Evolutionary conservation across 2,888 invertebrate genomes (phyloP).

Genomic region (Zonitis immaculata): DNA sequence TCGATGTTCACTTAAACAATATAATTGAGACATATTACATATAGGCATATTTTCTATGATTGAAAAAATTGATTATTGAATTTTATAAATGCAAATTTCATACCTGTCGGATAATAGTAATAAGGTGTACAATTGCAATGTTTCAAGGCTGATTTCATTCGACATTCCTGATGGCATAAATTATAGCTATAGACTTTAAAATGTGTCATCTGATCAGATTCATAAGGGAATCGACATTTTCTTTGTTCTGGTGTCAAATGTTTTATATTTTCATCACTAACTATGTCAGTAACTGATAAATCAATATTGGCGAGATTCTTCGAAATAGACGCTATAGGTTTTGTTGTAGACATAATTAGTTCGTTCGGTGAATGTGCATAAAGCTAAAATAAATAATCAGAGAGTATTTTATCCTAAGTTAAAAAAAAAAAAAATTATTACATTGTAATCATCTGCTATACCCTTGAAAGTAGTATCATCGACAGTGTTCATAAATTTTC

Average conservation of each 20-base stretch:
- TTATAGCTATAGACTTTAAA: slow-evolving; percentile 42
- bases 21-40: slow-evolving; percentile 41
- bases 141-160: slow-evolving; percentile 36
- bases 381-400: slow-evolving; percentile 23
- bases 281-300: not conserved
- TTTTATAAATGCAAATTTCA: too few species aligned
- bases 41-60: slow-evolving; percentile 32
- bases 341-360: too few species aligned
- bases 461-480: not conserved
- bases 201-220: slow-evolving; percentile 34
- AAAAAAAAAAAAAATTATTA: not conserved
- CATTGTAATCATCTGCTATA: not conserved
- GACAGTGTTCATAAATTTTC: not conserved
- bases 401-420: not conserved
- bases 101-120: slow-evolving; percentile 33
- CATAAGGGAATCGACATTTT: slow-evolving; percentile 36
- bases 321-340: too few species aligned
- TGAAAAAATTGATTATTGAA: not conserved
- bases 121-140: slow-evolving; percentile 44
- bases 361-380: slow-evolving; percentile 29
- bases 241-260: slow-evolving; percentile 34
- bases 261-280: slow-evolving; percentile 6
- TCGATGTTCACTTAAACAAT: slow-evolving; percentile 37
- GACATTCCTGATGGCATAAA: slow-evolving; percentile 43
- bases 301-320: too few species aligned